Conservation (phyloP, 64 coral and sea anemone genomes). For the Montipora foliosa region DNA sequence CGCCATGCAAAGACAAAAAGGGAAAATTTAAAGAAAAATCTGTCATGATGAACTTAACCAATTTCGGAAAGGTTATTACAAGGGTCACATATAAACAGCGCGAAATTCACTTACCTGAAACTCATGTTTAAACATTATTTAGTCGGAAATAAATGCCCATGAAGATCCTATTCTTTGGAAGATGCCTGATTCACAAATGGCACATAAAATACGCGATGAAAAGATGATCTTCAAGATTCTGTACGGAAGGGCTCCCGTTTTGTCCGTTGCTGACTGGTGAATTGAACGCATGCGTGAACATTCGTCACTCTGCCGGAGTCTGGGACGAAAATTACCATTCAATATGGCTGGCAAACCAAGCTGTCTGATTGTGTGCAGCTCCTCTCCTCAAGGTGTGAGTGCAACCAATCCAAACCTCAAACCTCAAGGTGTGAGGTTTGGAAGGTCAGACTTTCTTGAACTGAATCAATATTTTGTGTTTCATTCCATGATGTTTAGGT, state of each 20-base stretch:
- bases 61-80: neutral
- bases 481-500: constrained; percentile 28
- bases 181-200: neutral
- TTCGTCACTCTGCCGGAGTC: constrained; percentile 24
- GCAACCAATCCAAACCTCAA: too few species aligned
- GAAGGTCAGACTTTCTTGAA: neutral
- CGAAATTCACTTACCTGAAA: constrained; percentile 69
- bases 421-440: too few species aligned
- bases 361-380: constrained; percentile 82
- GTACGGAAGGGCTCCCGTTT: too few species aligned
- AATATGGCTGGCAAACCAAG: constrained; percentile 89
- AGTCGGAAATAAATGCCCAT: neutral
- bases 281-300: constrained; percentile 60
- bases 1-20: neutral
- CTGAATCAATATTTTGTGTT: neutral
- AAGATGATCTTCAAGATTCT: too few species aligned
- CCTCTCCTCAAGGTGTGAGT: constrained; percentile 62
- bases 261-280: constrained; percentile 49
- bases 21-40: neutral
- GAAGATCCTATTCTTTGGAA: neutral
- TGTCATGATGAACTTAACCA: neutral
- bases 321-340: constrained; percentile 49
- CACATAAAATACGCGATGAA: neutral
- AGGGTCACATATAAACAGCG: too few species aligned
- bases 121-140: constrained; percentile 93